Percentiles rank a stretch among this genome's conserved stretches.
Conservation (phyloP, 2,888 invertebrate species). For the Euphydryas editha region DNA sequence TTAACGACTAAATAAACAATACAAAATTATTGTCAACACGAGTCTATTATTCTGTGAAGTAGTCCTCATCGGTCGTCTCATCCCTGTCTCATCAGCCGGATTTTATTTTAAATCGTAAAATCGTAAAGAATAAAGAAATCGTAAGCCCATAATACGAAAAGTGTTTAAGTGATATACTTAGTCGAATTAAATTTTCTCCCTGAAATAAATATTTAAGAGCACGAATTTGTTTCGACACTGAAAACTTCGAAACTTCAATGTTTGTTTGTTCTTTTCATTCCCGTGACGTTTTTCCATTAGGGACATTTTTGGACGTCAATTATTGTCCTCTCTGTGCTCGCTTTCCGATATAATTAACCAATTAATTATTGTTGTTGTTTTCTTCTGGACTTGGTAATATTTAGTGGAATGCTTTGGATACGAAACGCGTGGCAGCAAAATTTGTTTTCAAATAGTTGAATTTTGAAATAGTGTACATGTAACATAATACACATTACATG, state of each 20-base stretch:
- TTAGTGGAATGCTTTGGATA: too few relatives aligned
- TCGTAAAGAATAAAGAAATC: slow-evolving; percentile 56
- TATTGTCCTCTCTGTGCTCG: not conserved
- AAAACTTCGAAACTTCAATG: slow-evolving; percentile 13
- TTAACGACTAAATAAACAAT: slow-evolving; percentile 13
- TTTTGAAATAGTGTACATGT: too few relatives aligned
- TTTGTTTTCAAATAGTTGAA: too few relatives aligned
- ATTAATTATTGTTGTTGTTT: too few relatives aligned
- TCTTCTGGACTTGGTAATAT: too few relatives aligned
- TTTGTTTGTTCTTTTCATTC: slow-evolving; percentile 6
- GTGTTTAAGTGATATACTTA: slow-evolving; percentile 57
- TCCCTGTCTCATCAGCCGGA: slow-evolving; percentile 25
- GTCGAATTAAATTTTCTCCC: slow-evolving; percentile 55
- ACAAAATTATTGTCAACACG: slow-evolving; percentile 16
- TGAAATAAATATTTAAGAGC: slow-evolving; percentile 44
- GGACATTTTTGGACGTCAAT: not conserved
- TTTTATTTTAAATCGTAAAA: slow-evolving; percentile 41
- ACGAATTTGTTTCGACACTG: slow-evolving; percentile 14
- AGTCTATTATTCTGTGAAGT: slow-evolving; percentile 47
- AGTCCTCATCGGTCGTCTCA: slow-evolving; percentile 45
- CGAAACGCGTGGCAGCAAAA: too few relatives aligned
- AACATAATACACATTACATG: too few relatives aligned
- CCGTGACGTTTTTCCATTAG: slow-evolving; percentile 10
- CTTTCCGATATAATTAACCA: not conserved
- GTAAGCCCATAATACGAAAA: slow-evolving; percentile 58